Percentiles rank a stretch among this genome's conserved stretches.
phyloP scores from a whole-genome alignment of 2,113 vertebrate species.

The Galbula dea region DNA sequence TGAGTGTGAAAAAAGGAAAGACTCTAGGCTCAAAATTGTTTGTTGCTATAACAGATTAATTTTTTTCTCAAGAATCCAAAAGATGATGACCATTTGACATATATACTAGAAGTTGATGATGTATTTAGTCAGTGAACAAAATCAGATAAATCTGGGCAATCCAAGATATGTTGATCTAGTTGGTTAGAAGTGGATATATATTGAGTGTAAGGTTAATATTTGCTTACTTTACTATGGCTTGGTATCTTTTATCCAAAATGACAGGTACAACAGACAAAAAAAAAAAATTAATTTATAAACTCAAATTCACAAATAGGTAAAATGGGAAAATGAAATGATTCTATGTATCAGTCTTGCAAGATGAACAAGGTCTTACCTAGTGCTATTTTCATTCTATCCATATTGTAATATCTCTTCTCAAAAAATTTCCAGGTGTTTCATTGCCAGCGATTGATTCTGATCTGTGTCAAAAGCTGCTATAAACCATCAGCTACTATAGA shows the following conservation, averaged over 20 bases:
- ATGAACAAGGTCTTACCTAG: not conserved
- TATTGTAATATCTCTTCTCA: not conserved
- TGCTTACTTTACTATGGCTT: not conserved
- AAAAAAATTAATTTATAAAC: not conserved
- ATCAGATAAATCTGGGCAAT: not conserved
- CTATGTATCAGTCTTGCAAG: not conserved
- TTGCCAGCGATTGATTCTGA: not conserved
- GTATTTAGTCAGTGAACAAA: not conserved
- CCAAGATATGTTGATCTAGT: not conserved
- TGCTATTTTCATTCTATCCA: not conserved
- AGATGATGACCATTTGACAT: not conserved
- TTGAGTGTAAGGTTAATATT: not conserved
- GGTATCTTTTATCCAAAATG: not conserved
- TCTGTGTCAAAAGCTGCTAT: not conserved
- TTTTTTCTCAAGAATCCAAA: not conserved
- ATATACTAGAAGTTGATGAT: not conserved
- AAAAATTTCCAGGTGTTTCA: not conserved
- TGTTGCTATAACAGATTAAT: not conserved
- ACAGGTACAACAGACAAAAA: not conserved
- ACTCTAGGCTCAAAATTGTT: not conserved
- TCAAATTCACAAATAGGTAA: not conserved
- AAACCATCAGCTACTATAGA: not conserved
- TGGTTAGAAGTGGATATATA: not conserved
- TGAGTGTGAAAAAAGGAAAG: not conserved
- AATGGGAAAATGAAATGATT: not conserved